phyloP scores from a whole-genome alignment of 2,888 invertebrate species.

The Dicycla oo region DNA sequence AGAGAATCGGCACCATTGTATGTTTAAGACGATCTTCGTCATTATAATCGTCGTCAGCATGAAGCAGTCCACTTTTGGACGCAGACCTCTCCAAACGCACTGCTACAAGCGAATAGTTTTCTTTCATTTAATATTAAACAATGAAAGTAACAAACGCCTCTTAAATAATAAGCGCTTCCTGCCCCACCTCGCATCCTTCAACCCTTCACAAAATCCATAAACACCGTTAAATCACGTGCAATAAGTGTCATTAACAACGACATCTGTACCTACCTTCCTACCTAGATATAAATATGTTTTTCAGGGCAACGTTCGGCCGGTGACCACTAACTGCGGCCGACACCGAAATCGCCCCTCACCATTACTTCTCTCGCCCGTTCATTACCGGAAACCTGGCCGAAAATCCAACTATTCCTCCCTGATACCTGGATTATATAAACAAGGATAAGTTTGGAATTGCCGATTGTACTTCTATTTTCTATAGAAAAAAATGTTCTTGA shows the following conservation, averaged over 20 bases:
- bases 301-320: constrained; percentile 54
- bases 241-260: constrained; percentile 52
- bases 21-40: not conserved
- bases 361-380: constrained; percentile 73
- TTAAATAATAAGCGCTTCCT: not conserved
- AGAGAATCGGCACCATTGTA: too few relatives aligned
- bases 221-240: constrained; percentile 44
- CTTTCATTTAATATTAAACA: not conserved
- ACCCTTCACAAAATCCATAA: constrained; percentile 14
- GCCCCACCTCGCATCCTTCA: not conserved
- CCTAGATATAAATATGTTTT: constrained; percentile 51
- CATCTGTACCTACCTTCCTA: constrained; percentile 12
- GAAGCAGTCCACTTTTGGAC: not conserved
- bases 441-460: constrained; percentile 1
- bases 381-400: constrained; percentile 74
- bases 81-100: not conserved
- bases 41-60: too few relatives aligned
- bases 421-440: constrained; percentile 48
- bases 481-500: too few relatives aligned
- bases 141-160: not conserved
- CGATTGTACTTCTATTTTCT: too few relatives aligned
- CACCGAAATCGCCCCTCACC: constrained; percentile 69
- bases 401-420: constrained; percentile 64
- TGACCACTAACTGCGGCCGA: constrained; percentile 69
- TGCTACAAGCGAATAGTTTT: not conserved